phyloP scores from a whole-genome alignment of 92 coral and sea anemone species.

The Heliopora coerulea region DNA sequence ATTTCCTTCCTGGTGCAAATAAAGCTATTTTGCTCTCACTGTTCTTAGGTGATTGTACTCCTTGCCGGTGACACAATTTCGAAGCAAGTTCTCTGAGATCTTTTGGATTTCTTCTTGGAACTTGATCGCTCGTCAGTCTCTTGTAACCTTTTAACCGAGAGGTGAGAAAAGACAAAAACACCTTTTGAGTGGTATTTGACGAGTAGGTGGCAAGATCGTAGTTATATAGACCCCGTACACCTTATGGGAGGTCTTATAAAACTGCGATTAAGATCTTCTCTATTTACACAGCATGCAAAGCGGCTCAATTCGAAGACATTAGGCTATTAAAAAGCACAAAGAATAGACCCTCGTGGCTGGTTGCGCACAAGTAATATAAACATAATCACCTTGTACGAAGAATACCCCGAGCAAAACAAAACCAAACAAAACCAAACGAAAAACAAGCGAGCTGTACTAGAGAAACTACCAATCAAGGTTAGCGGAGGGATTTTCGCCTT shows the following conservation, averaged over 20 bases:
- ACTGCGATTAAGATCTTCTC: neutral
- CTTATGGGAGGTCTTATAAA: neutral
- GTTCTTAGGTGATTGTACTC: no score
- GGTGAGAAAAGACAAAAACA: no score
- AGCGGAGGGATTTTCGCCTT: no score
- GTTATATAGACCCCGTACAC: neutral
- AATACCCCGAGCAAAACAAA: neutral
- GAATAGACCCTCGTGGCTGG: constrained; percentile 1
- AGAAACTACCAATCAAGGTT: neutral
- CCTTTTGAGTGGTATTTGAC: no score
- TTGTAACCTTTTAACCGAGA: no score
- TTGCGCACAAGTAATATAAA: neutral
- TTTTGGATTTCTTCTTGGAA: no score
- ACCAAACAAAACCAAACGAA: neutral
- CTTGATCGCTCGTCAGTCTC: no score
- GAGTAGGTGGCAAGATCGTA: no score
- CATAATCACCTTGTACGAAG: neutral
- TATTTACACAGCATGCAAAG: neutral
- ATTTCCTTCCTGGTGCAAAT: neutral
- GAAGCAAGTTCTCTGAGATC: no score
- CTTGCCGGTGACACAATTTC: no score
- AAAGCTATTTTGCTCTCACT: neutral
- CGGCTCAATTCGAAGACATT: neutral
- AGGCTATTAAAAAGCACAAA: neutral
- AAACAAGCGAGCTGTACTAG: neutral